Percentiles rank a stretch among this genome's conserved stretches.
Evolutionary conservation across 53 echinoderm and acorn worm genomes (phyloP).

Genomic region (Arbacia lixula): DNA sequence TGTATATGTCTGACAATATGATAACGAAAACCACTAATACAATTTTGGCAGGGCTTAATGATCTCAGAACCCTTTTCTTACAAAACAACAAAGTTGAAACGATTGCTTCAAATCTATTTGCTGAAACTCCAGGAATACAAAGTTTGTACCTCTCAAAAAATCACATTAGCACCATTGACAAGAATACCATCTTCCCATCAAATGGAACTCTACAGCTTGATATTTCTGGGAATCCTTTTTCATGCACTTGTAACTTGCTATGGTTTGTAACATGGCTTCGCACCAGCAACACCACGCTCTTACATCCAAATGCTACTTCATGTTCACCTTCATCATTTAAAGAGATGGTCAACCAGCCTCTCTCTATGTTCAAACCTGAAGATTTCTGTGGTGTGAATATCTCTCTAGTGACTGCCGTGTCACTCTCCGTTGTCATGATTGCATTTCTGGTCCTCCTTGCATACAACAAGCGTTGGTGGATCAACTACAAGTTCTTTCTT

Average conservation of each 20-base stretch:
- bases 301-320: neutral
- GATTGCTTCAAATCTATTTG: neutral
- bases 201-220: neutral
- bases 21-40: neutral
- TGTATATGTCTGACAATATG: neutral
- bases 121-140: neutral
- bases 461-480: constrained; percentile 14
- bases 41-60: neutral
- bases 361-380: constrained; percentile 6
- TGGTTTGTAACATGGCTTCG: neutral
- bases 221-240: constrained; percentile 4
- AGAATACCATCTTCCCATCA: neutral
- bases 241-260: neutral
- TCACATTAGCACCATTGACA: neutral
- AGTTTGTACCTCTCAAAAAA: neutral
- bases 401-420: neutral
- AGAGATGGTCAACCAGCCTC: constrained; percentile 12
- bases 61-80: neutral
- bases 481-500: constrained; percentile 26
- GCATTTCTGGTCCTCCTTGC: neutral
- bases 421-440: neutral
- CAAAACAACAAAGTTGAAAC: neutral
- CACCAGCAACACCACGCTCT: neutral
- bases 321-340: constrained; percentile 14
- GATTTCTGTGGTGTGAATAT: constrained; percentile 15